Base-by-base conservation (phyloP, 2,888 invertebrate genomes). In the Ephialtes manifestator region DNA sequence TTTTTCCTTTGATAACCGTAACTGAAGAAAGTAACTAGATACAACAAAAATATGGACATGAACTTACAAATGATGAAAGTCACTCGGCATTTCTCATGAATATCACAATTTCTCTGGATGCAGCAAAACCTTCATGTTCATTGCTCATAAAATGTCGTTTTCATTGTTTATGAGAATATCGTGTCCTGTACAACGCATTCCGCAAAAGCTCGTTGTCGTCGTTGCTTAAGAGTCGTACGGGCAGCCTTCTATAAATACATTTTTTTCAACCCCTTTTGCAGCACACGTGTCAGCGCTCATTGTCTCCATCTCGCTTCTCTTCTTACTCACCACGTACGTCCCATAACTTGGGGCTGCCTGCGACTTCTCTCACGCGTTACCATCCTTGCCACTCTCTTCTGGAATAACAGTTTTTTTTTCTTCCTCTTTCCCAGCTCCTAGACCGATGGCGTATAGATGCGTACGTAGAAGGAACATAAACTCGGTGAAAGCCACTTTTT, bases 361-460 rank as follows among this genome's bases (percentile, higher is more conserved):
- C 51, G 67, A 83, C 85, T 83, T 81, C 81, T 80, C 85, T 74
- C 83, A 72, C 76, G 78, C 86, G 71, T 74, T 78, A 63, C 85
- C 75, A 71, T 80, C 81, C 77, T 1, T 60, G 78, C 51, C 24
- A 11, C 48, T 51, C 18, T 18, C 53, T 10, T 15, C 28, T 75
- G 43, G 83, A 65, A 76, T 60, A 83, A 85, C 71, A 74, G 72
- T 86, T 86, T 86, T 87, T 87, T 86, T 81, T 53, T 65, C 11
- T 4, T 2, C 20, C 39, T 18, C 48, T 67, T 80, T 39, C 43
- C 43, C 51, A 39, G 28, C 28, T 35, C 55, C 0, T 7, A n/a
- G 8, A 31, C 31, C n/a, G 68, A 77, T n/a, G 53, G 72, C 55
- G 71, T 63, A 46, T 35, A 15, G n/a, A 70, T 39, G 39, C 65